These are phyloP conservation scores for Lasioglossum oenotherae DNA, from an alignment of 2,888 invertebrate species.

Conservation along the genomic window DNA sequence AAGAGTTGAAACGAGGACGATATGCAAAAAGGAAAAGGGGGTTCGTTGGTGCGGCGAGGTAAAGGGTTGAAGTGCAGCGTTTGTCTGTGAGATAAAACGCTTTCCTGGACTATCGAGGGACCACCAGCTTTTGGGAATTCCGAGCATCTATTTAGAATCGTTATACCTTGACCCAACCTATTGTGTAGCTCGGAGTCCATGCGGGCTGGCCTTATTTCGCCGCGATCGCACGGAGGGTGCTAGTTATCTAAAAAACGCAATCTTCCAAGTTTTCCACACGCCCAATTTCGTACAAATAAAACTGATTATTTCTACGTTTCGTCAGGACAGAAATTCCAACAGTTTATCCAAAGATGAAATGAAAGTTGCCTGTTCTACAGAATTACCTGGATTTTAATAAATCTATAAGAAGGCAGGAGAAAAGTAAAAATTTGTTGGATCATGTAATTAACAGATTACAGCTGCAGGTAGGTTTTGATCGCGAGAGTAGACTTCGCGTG, in stretches of 20 bases:
- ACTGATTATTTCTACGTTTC: not conserved
- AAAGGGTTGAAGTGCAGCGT: conserved; percentile 14
- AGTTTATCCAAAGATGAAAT: not conserved
- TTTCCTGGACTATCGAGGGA: conserved; percentile 15
- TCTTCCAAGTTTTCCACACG: not conserved
- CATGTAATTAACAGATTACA: not conserved
- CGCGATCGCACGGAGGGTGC: conserved; percentile 23
- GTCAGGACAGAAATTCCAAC: not conserved
- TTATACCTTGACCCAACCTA: conserved; percentile 47
- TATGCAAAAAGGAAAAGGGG: not conserved
- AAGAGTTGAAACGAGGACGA: not conserved
- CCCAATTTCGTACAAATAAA: not conserved
- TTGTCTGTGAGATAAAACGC: conserved; percentile 24
- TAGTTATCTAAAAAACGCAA: conserved; percentile 20
- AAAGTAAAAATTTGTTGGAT: not conserved
- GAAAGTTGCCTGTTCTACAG: not conserved
- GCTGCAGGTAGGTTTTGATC: not conserved
- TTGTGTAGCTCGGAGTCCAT: conserved; percentile 40
- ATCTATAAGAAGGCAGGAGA: not conserved
- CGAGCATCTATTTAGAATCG: conserved; percentile 55
- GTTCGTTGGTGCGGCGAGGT: conserved; percentile 8
- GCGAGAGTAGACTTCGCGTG: not conserved
- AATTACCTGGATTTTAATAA: not conserved
- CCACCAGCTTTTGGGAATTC: conserved; percentile 30
- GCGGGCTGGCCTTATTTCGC: conserved; percentile 38